Percentiles rank a stretch among this genome's conserved stretches.
Evolutionary conservation across 92 coral and sea anemone genomes (phyloP).

Genomic region (Pocillopora meandrina): DNA sequence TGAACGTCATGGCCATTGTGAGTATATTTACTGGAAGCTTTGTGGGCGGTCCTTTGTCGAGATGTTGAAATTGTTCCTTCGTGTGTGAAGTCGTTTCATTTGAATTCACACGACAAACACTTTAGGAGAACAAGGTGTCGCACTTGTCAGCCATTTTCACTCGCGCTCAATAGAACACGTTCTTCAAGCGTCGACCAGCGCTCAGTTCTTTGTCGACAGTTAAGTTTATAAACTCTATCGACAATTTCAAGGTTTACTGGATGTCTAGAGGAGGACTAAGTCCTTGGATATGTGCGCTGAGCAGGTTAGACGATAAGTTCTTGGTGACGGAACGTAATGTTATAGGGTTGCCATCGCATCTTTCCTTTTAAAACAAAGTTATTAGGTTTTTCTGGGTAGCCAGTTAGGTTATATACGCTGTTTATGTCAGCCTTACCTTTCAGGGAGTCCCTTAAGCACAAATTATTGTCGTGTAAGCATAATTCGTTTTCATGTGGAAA

Average conservation of each 20-base stretch:
- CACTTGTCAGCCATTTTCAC: background rate
- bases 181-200: background rate
- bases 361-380: no score
- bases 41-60: conserved; percentile 33
- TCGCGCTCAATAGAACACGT: background rate
- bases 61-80: conserved; percentile 31
- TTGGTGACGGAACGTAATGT: background rate
- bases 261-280: conserved; percentile 26
- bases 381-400: background rate
- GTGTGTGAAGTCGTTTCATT: conserved; percentile 22
- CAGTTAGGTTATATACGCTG: background rate
- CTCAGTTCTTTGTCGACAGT: background rate
- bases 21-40: conserved; percentile 34
- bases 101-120: conserved; percentile 40
- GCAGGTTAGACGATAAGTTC: conserved; percentile 26
- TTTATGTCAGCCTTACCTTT: background rate
- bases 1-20: conserved; percentile 14
- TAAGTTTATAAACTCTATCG: background rate
- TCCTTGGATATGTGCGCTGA: conserved; percentile 41
- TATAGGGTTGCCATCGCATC: no score
- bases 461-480: conserved; percentile 9
- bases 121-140: conserved; percentile 11
- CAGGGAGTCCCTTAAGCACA: conserved; percentile 14
- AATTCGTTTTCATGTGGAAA: conserved; percentile 7
- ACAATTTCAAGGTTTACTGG: background rate